Base-by-base conservation (phyloP, 2,797 vertebrate genomes). In the Sebastes hopkinsi region DNA sequence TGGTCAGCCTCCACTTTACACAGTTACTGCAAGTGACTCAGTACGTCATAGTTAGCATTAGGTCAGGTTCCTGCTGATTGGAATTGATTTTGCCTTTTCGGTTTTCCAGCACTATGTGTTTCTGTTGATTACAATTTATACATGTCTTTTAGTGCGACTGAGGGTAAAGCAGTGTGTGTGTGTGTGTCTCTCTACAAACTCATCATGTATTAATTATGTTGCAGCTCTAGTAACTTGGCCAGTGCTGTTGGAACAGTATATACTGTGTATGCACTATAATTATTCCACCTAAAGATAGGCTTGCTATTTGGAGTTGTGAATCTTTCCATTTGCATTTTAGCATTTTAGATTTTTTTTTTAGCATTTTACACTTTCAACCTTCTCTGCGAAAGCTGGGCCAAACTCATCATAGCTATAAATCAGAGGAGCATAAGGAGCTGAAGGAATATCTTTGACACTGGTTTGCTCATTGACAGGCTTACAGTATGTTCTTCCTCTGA, bases 1-100 rank as follows among this genome's bases (percentile, higher is more conserved):
- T 62, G 65, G 56, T 83, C 68, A 67, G 64, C 72, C 73, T 76
- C 52, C 12, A 79, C 67, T 77, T 82, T 42, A 79, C 60, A 36
- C 80, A 74, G 82, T 82, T 81, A 77, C 73, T 68, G 70, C 75
- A 67, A 84, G 77, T 67, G 82, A 84, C 85, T 84, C 60, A 67
- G 79, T 73, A 67, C 55, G 71, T 84, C 72, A 81, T 80, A 73
- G 78, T 89, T 89, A 88, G 81, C 77, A 70, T 79, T 62, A 80
- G 79, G 84, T 84, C 85, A 81, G 81, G 64, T 59, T 86, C 79
- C 75, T 78, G 80, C 78, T 90, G 87, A 93, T 92, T 87, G 82
- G 77, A 92, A 93, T 90, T 87, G 87, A 93, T 93, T 90, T 91
- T 18, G 68, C 69, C 80, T 81, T 89, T 84, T 78, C 69, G 67